Base-by-base conservation (phyloP, 2,888 invertebrate species). In the Drosophila borborema region DNA sequence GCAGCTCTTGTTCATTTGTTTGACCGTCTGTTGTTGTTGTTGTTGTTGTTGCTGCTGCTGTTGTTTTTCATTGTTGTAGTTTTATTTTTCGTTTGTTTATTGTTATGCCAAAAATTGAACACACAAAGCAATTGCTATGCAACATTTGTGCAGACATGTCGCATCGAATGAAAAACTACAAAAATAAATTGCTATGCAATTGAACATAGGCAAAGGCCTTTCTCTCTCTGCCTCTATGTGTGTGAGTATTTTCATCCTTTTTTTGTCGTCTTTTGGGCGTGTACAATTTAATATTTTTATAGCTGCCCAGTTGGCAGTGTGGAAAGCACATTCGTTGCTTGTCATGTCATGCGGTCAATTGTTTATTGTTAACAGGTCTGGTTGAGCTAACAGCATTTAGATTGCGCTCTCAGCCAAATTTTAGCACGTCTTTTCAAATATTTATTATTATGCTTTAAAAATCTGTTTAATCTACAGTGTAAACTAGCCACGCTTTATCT, bases 281-380 rank as follows among this genome's bases (percentile, higher is more conserved):
- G 46, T n/a, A 10, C 36, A 41, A 63, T 54, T 76, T 67, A 68
- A 73, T 89, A 86, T 74, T 85, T 86, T 81, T 84, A 86, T 80
- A 81, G 72, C 77, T 55, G n/a, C 23, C 87, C 72, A 41, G 55
- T 58, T 65, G 81, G 67, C 54, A 53, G 28, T 54, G 56, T 53
- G 64, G 63, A 64, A 54, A 49, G 68, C 62, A 65, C 64, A 70
- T 55, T 85, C 61, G 71, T 72, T 74, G 58, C 59, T 61, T 86
- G 83, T 79, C 87, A 77, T 86, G 84, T 87, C 72, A 53, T 77
- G 76, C 69, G 90, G 88, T 89, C 86, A 81, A 87, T 85, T 82
- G 80, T 89, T 82, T 82, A 87, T 87, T 77, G 90, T 75, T 80
- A 74, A 84, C 88, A 87, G 69, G 76, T 49, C 38, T 64, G 40